A percentile compares a stretch with the other conserved stretches of the same genome.
Conservation (phyloP, 2,888 invertebrate genomes). For the Rhaphigaster nebulosa region DNA sequence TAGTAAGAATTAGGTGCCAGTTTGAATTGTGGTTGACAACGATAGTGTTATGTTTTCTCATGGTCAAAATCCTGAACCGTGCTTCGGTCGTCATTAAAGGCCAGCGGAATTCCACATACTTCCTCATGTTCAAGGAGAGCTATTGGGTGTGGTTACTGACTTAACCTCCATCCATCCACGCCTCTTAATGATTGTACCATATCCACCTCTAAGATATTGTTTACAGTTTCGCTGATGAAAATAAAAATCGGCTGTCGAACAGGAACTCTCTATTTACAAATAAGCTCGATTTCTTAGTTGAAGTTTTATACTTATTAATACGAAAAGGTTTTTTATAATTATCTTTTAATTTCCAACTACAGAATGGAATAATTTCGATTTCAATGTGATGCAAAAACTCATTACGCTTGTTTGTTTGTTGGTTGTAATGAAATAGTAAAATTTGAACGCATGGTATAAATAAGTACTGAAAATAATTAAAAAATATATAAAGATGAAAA, state of each 20-base stretch:
- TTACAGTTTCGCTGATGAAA: background rate
- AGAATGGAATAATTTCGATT: background rate
- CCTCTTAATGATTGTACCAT: conserved; percentile 3
- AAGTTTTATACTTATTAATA: background rate
- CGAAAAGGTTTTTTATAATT: background rate
- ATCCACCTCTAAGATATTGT: background rate
- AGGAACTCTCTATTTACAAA: too few relatives aligned
- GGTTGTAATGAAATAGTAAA: background rate
- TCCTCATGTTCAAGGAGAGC: conserved; percentile 61
- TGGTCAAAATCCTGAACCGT: background rate
- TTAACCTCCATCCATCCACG: conserved; percentile 24
- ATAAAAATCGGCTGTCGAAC: background rate
- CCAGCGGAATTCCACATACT: conserved; percentile 53
- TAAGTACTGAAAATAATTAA: too few relatives aligned
- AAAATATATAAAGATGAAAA: too few relatives aligned
- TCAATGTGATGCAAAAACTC: background rate
- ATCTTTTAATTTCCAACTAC: background rate
- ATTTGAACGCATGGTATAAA: background rate
- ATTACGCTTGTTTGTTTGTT: background rate
- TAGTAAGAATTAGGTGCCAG: too few relatives aligned
- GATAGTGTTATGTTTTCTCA: conserved; percentile 8
- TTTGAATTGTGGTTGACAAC: background rate
- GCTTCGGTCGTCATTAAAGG: conserved; percentile 20
- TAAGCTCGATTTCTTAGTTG: too few relatives aligned
- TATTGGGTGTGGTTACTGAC: conserved; percentile 59